These are phyloP conservation scores for Lasioglossum vierecki DNA, from an alignment of 2,888 invertebrate genomes.

Conservation along the genomic window DNA sequence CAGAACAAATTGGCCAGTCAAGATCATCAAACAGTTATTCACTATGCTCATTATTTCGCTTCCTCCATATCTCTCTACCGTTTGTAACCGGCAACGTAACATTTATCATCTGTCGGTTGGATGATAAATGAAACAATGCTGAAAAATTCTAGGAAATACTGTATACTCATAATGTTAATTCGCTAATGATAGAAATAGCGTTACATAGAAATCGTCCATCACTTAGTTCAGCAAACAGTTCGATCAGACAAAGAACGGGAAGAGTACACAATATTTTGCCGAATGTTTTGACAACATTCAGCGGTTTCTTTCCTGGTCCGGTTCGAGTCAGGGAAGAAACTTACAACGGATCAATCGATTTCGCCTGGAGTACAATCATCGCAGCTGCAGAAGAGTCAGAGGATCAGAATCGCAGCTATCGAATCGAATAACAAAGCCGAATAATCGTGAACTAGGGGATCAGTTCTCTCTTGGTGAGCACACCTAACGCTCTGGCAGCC, in stretches of 20 bases:
- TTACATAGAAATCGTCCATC: not conserved
- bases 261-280: not conserved
- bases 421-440: not conserved
- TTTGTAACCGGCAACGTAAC: not conserved
- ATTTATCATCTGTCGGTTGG: not conserved
- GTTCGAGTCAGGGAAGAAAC: not conserved
- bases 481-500: slow-evolving; percentile 86
- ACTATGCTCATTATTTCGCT: not conserved
- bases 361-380: not conserved
- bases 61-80: not conserved
- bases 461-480: slow-evolving; percentile 86
- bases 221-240: not conserved
- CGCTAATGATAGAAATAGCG: not conserved
- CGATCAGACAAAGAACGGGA: not conserved
- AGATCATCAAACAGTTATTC: not conserved
- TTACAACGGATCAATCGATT: not conserved
- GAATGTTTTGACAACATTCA: not conserved
- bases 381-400: not conserved
- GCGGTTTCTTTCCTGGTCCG: not conserved
- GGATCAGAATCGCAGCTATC: not conserved
- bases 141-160: not conserved
- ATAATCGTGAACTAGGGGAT: slow-evolving; percentile 79
- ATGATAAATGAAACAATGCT: not conserved
- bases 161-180: not conserved
- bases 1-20: slow-evolving; percentile 1